phyloP scores from a whole-genome alignment of 2,888 invertebrate genomes.

The Tricholauxania praeusta region DNA sequence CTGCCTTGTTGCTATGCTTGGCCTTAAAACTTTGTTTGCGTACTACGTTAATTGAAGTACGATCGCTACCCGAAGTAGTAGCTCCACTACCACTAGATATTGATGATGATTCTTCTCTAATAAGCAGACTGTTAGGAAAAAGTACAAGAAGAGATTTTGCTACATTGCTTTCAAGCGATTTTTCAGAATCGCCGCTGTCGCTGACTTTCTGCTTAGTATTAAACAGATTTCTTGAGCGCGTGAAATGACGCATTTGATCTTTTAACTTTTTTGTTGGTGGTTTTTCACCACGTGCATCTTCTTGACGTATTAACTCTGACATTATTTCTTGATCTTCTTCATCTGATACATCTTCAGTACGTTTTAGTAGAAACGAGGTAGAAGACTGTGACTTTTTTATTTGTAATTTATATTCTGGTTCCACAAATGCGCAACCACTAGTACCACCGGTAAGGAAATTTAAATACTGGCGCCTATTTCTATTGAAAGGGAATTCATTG shows the following conservation, averaged over 20 bases:
- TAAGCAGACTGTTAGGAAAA: slow-evolving; percentile 65
- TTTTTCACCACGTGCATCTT: slow-evolving; percentile 72
- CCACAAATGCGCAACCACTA: slow-evolving; percentile 37
- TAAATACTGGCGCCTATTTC: slow-evolving; percentile 70
- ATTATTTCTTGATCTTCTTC: slow-evolving; percentile 66
- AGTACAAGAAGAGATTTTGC: slow-evolving; percentile 70
- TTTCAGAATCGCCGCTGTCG: slow-evolving; percentile 65
- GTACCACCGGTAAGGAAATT: slow-evolving; percentile 72
- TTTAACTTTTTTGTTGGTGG: slow-evolving; percentile 69
- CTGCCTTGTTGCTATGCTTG: slow-evolving; percentile 16
- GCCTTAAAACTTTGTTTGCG: slow-evolving; percentile 47
- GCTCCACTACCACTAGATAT: slow-evolving; percentile 27
- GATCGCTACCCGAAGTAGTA: not conserved
- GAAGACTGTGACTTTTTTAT: slow-evolving; percentile 51
- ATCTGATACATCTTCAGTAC: slow-evolving; percentile 47
- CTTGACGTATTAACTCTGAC: slow-evolving; percentile 69
- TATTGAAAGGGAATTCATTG: slow-evolving; percentile 38
- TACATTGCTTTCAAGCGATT: slow-evolving; percentile 65
- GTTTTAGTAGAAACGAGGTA: slow-evolving; percentile 55
- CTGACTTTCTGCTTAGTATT: slow-evolving; percentile 72
- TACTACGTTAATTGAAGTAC: slow-evolving; percentile 37
- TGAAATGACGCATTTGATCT: slow-evolving; percentile 75
- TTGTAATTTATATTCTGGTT: slow-evolving; percentile 51
- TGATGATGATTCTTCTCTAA: slow-evolving; percentile 41
- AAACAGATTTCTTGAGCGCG: slow-evolving; percentile 72